phyloP scores from a whole-genome alignment of 53 echinoderm and acorn worm genomes.

The Astropecten irregularis region DNA sequence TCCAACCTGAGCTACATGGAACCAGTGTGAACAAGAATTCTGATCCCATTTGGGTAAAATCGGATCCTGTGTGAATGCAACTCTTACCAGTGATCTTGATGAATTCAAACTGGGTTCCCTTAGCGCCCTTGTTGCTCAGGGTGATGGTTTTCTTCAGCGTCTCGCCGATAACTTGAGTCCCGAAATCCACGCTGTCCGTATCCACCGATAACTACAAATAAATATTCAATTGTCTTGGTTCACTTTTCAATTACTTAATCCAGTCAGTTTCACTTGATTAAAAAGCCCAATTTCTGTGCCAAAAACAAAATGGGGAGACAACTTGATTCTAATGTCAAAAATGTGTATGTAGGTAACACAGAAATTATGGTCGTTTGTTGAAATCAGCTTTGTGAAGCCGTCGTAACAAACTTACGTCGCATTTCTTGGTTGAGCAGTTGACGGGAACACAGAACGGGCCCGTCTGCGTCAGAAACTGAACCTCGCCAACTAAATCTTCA shows the following conservation, averaged over 20 bases:
- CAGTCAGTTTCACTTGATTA: neutral
- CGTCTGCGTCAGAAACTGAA: constrained; percentile 91
- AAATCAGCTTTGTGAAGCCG: too few relatives aligned
- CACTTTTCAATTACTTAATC: neutral
- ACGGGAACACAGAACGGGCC: constrained; percentile 87
- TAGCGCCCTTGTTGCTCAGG: constrained; percentile 87
- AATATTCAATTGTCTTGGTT: too few relatives aligned
- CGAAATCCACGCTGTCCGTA: constrained; percentile 75
- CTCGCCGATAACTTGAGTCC: constrained; percentile 94
- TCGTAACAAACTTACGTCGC: constrained; percentile 99
- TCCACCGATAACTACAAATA: constrained; percentile 79
- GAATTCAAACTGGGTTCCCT: constrained; percentile 88
- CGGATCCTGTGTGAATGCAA: too few relatives aligned
- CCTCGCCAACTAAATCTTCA: constrained; percentile 93
- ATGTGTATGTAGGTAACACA: too few relatives aligned
- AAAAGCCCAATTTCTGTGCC: too few relatives aligned
- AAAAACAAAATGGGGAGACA: too few relatives aligned
- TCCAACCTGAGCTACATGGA: too few relatives aligned
- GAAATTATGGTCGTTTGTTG: too few relatives aligned
- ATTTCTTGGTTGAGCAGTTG: constrained; percentile 92
- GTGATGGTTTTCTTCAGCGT: constrained; percentile 84
- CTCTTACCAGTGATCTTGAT: constrained; percentile 87
- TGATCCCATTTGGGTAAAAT: too few relatives aligned
- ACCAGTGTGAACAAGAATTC: too few relatives aligned
- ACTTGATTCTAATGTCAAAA: too few relatives aligned